Base-by-base conservation (phyloP, 1,140 invertebrate genomes). In the Drosophila ironensis region DNA sequence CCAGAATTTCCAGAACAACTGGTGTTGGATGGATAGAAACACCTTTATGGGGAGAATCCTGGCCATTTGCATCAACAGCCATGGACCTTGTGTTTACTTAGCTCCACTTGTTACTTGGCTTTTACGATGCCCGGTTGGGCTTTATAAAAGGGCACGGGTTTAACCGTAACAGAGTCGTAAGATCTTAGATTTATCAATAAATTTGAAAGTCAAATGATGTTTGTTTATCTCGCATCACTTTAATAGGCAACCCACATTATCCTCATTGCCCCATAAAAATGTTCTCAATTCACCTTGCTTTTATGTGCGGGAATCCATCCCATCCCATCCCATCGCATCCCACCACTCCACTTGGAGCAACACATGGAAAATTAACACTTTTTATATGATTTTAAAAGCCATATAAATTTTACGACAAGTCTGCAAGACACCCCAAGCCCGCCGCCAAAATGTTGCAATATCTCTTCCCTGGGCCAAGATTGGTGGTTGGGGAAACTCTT, bases 341-440 rank as follows among this genome's bases (percentile, higher is more conserved):
- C 30, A 12, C 14, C 33, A 24, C 5, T 9, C 25, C 9, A 1
- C 1, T 25, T 33, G 41, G 46, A 68, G 61, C 61, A 77, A 78
- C 76, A 80, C 76, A 80, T 80, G 76, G 77, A 77, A 77, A 84
- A 82, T 82, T 82, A 82, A 82, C 77, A 82, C 77, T 84, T 84
- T 84, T 84, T 84, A 82, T 82, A 70, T 45, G 77, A 82, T 82
- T 82, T 82, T 82, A 86, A 82, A 82, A 67, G 74, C 69, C 70
- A 38, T 70, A 84, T 84, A 78, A 73, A 82, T 73, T 82, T 82
- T 84, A 82, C 70, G 78, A 84, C 78, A 72, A 50, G 52, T 67
- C 60, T 54, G 30, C 25, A 19, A 33, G 8, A 38, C 9, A n/a
- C n/a, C 11, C 14, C 33, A 37, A 11, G 28, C 24, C 28, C 19